Evolutionary conservation across 2,888 invertebrate species (phyloP).

Genomic region (Sisyra nigra): DNA sequence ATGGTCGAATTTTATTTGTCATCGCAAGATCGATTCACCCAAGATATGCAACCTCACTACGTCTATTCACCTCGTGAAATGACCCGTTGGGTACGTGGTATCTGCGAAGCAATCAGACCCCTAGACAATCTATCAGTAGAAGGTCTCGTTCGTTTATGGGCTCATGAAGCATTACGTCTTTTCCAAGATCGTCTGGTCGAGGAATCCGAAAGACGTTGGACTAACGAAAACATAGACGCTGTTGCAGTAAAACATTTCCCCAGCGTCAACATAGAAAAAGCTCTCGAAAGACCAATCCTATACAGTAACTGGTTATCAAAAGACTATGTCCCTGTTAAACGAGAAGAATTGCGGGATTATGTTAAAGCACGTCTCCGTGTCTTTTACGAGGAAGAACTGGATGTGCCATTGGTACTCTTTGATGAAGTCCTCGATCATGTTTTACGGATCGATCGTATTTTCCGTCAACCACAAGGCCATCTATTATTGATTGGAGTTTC

Average conservation of each 20-base stretch:
- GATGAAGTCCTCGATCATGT: slow-evolving; percentile 99
- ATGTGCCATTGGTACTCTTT: slow-evolving; percentile 94
- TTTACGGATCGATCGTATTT: slow-evolving; percentile 94
- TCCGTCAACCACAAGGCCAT: slow-evolving; percentile 98
- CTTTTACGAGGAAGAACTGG: slow-evolving; percentile 98
- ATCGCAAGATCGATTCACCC: slow-evolving; percentile 95
- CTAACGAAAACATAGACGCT: slow-evolving; percentile 90
- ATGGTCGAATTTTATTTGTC: slow-evolving; percentile 98
- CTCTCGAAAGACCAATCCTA: slow-evolving; percentile 84
- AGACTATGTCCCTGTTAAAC: slow-evolving; percentile 91
- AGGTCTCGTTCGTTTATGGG: slow-evolving; percentile 96
- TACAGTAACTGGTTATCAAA: slow-evolving; percentile 99
- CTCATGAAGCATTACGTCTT: slow-evolving; percentile 92
- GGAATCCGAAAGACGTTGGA: slow-evolving; percentile 90
- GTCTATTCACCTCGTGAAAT: slow-evolving; percentile 98
- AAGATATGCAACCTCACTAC: slow-evolving; percentile 99
- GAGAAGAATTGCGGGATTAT: slow-evolving; percentile 90
- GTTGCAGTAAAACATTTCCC: slow-evolving; percentile 93
- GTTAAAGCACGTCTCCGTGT: slow-evolving; percentile 94
- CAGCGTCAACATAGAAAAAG: slow-evolving; percentile 43
- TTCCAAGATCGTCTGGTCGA: slow-evolving; percentile 95
- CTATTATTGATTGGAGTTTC: slow-evolving; percentile 94
- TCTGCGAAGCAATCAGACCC: slow-evolving; percentile 96
- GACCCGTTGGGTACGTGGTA: slow-evolving; percentile 98
- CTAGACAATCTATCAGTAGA: slow-evolving; percentile 83